Evolutionary conservation across 2,888 invertebrate species (phyloP), one percentile per base, ranked within the genome.

Genomic region (Baccha elongata): DNA sequence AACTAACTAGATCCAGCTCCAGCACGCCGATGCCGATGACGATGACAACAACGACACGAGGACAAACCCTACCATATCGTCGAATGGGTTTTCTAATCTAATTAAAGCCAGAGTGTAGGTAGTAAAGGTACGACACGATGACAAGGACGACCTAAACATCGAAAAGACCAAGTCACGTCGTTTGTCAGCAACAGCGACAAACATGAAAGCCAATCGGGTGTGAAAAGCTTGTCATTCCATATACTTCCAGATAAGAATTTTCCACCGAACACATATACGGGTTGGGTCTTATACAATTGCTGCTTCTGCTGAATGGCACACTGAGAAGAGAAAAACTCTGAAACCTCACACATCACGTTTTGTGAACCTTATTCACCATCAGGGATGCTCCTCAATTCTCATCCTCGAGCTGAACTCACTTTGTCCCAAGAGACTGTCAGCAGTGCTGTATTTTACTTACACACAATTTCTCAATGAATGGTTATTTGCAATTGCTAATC

Each of bases 131-230:
- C 13, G 53, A 21, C 35, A 26, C 7, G 13, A 48, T 23, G 48
- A n/a, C 29, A 32, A 23, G n/a, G 13, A 13, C 8, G 21, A 23
- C 58, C 29, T 44, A 40, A 60, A n/a, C 35, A 40, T 69, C 60
- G 21, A 58, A 60, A 72, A 76, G 73, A 78, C 83, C 62, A 73
- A 83, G 83, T 83, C 83, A 78, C 72, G 78, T 83, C 78, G 78
- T 78, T 78, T 76, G 83, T 83, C 76, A 83, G 26, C 40, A 29
- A 29, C 60, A 64, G 76, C 68, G 76, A 67, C 83, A 73, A 83
- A 83, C 83, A 73, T 83, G 78, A 83, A 83, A 83, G 76, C 64
- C 83, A 83, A 73, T 83, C 83, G 78, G 83, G 83, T 69, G 83
- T 83, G 78, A 78, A 83, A 73, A 83, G 68, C 83, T 60, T 78